Conservation (phyloP, 2,113 vertebrate species). For the Todiramphus saurophagus region DNA sequence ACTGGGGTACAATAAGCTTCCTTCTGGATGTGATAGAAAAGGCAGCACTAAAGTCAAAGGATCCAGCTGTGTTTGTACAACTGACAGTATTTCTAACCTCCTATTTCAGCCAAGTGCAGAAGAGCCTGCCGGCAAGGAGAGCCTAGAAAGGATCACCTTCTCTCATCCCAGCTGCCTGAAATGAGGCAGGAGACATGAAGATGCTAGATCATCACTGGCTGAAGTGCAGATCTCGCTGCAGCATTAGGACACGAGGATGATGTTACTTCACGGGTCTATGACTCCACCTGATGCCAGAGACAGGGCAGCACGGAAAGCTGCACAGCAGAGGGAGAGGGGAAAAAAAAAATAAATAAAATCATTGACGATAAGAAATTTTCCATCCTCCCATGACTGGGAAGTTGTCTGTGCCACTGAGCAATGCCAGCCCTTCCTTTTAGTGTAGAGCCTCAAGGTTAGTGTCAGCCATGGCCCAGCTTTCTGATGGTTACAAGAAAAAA, state of each 20-base stretch:
- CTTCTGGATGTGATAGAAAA: neutral
- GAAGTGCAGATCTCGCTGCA: conserved; percentile 12
- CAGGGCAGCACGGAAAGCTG: neutral
- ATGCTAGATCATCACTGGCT: neutral
- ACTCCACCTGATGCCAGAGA: conserved; percentile 5
- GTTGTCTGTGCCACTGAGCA: neutral
- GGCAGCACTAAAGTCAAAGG: neutral
- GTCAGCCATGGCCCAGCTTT: neutral
- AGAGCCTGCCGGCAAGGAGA: neutral
- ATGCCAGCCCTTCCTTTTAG: neutral
- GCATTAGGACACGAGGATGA: neutral
- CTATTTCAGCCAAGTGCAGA: neutral
- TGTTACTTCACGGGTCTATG: neutral
- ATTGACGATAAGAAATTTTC: neutral
- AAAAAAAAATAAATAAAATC: no score
- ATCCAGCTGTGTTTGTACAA: neutral
- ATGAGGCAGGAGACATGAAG: neutral
- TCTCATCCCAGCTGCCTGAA: neutral
- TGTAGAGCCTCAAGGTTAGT: neutral
- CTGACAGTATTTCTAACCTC: neutral
- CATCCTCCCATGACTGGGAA: neutral
- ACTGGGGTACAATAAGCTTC: neutral
- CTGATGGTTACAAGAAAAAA: neutral
- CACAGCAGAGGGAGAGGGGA: neutral
- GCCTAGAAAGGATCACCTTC: neutral